Conservation (phyloP, 1,140 invertebrate species). For the Rhagoletis pomonella region DNA sequence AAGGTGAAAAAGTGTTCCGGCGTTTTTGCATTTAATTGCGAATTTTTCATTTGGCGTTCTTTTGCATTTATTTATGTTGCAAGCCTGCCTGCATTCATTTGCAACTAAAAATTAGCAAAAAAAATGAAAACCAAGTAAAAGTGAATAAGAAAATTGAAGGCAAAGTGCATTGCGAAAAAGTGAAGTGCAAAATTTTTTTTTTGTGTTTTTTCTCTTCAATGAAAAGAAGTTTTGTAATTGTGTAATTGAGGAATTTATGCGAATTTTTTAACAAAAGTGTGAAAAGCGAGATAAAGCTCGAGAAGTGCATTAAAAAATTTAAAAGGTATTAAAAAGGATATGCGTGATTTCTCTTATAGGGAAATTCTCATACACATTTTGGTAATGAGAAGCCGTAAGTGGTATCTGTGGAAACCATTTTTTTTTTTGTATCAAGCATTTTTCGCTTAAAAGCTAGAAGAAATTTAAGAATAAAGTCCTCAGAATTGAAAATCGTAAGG, state of each 20-base stretch:
- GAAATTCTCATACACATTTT: too few relatives aligned
- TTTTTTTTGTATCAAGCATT: too few relatives aligned
- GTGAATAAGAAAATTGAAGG: neutral
- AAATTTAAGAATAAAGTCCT: too few relatives aligned
- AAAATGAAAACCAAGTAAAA: too few relatives aligned
- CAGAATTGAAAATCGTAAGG: too few relatives aligned
- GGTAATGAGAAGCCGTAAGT: too few relatives aligned
- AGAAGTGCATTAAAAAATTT: too few relatives aligned
- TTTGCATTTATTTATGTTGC: neutral
- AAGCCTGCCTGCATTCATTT: neutral
- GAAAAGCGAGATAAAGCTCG: neutral
- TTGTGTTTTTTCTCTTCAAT: neutral
- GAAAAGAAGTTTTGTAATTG: neutral
- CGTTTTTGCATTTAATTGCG: slow-evolving; percentile 43
- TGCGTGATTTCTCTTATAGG: too few relatives aligned
- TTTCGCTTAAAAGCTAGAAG: too few relatives aligned
- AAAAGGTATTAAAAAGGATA: too few relatives aligned
- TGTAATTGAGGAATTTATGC: neutral
- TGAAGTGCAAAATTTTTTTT: slow-evolving; percentile 11
- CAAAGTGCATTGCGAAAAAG: slow-evolving; percentile 9
- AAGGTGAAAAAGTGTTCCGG: slow-evolving; percentile 47
- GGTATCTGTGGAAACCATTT: too few relatives aligned
- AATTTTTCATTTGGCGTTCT: neutral
- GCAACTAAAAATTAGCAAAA: neutral
- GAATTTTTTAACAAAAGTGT: neutral